These are phyloP conservation scores for Limnothrissa miodon DNA, from an alignment of 2,113 vertebrate species.

Conservation along the genomic window DNA sequence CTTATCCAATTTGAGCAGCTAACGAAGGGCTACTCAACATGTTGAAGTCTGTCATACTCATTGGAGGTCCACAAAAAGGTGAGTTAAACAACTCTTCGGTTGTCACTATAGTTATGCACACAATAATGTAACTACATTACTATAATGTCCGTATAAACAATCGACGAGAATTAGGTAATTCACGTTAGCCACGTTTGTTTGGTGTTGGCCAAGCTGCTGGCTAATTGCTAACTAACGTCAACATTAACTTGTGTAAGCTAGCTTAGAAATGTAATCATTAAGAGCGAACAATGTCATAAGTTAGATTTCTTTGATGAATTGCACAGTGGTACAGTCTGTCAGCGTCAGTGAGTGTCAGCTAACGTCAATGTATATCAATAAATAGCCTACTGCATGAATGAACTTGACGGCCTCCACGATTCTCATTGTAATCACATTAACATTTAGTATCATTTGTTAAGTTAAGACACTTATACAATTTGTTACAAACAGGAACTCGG, in stretches of 20 bases:
- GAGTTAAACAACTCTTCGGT: constrained; percentile 44
- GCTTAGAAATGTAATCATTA: too few relatives aligned
- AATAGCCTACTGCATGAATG: not conserved
- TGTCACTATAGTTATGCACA: not conserved
- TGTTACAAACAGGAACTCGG: constrained; percentile 74
- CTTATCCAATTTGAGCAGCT: not conserved
- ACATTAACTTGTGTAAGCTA: not conserved
- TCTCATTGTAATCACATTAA: not conserved
- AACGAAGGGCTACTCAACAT: constrained; percentile 58
- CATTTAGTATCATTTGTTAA: not conserved
- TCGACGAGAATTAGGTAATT: not conserved
- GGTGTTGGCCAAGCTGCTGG: not conserved
- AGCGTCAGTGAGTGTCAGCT: too few relatives aligned
- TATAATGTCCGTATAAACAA: too few relatives aligned
- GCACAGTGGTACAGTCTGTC: too few relatives aligned
- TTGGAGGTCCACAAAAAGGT: constrained; percentile 97
- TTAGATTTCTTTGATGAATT: too few relatives aligned
- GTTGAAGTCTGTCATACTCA: constrained; percentile 93
- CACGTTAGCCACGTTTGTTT: not conserved
- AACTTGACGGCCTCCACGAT: not conserved
- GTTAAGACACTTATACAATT: not conserved
- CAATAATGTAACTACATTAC: too few relatives aligned
- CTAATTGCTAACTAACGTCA: not conserved
- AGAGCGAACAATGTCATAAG: too few relatives aligned
- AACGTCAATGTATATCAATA: not conserved